Conservation (phyloP, 2,113 vertebrate species). For the Rhizomys pruinosus region DNA sequence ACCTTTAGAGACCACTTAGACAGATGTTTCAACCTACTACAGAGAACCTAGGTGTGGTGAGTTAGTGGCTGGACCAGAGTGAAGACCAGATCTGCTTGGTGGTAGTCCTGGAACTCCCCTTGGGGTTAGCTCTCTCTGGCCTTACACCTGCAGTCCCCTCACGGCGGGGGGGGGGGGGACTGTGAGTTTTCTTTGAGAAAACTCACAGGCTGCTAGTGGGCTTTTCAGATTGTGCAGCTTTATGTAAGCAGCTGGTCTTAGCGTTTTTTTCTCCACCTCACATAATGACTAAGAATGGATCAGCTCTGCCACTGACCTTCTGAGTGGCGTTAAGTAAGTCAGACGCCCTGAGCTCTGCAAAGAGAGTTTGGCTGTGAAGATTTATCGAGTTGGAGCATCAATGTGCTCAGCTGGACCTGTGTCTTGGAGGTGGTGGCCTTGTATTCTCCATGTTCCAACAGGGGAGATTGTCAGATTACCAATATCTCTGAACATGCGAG, state of each 20-base stretch:
- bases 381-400: neutral
- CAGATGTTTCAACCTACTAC: neutral
- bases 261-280: neutral
- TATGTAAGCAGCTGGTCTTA: too few species aligned
- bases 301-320: neutral
- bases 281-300: fast-evolving
- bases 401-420: neutral
- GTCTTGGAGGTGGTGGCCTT: neutral
- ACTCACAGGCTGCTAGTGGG: neutral
- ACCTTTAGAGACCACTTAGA: slow-evolving; percentile 52
- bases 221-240: neutral
- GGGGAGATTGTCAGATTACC: neutral
- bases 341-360: neutral
- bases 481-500: neutral
- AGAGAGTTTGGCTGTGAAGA: neutral
- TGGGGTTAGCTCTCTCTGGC: neutral
- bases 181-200: neutral
- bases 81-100: neutral
- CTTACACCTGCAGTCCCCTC: neutral
- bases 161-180: too few species aligned
- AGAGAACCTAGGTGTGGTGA: slow-evolving; percentile 18
- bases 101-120: neutral
- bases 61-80: neutral
- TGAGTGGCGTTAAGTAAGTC: neutral
- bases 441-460: neutral